Conservation (phyloP, 2,113 vertebrate species). For the Morone chrysops region DNA sequence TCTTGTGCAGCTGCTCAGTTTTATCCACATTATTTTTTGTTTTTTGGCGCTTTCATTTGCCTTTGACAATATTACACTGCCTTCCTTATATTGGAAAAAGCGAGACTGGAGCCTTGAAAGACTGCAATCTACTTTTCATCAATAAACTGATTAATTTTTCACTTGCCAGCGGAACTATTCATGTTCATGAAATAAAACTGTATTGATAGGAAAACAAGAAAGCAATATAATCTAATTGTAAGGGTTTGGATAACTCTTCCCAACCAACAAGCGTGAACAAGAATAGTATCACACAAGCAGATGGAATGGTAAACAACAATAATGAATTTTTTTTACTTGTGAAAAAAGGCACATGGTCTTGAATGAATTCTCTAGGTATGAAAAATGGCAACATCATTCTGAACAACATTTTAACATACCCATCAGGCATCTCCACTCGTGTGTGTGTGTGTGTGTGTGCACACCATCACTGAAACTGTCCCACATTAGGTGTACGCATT, state of each 20-base stretch:
- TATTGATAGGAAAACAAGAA: constrained; percentile 48
- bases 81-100: constrained; percentile 25
- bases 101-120: constrained; percentile 39
- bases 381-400: constrained; percentile 69
- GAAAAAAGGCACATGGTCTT: constrained; percentile 17
- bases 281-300: constrained; percentile 15
- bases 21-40: constrained; percentile 3
- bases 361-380: constrained; percentile 65
- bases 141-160: constrained; percentile 61
- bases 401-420: constrained; percentile 73
- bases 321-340: constrained; percentile 16
- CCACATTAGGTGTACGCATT: constrained; percentile 69
- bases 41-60: constrained; percentile 51
- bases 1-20: constrained; percentile 43
- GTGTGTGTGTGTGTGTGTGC: constrained; percentile 17
- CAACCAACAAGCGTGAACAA: constrained; percentile 30
- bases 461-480: constrained; percentile 36
- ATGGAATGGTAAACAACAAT: constrained; percentile 47
- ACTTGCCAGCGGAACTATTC: constrained; percentile 52
- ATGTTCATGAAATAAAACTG: constrained; percentile 61
- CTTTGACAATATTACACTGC: constrained; percentile 48
- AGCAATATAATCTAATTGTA: constrained; percentile 39
- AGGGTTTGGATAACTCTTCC: constrained; percentile 13
- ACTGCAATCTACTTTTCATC: constrained; percentile 61
- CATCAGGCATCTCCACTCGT: constrained; percentile 63